Evolutionary conservation across 2,113 vertebrate species (phyloP).

Genomic region (Megalops atlanticus): DNA sequence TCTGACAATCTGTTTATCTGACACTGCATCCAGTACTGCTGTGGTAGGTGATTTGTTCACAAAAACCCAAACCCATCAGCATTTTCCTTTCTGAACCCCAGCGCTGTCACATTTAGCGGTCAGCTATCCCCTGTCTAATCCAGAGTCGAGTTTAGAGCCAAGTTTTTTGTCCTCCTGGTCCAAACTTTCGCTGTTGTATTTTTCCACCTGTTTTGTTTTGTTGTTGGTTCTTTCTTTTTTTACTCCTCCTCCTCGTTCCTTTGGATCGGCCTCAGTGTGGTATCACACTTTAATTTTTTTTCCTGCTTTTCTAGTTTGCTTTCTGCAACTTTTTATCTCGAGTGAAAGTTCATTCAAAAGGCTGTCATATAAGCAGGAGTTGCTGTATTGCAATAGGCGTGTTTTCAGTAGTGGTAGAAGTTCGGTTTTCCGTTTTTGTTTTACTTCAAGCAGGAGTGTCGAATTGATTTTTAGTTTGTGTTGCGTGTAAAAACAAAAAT

Average conservation of each 20-base stretch:
- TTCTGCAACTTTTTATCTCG: slow-evolving; percentile 24
- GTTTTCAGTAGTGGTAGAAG: neutral
- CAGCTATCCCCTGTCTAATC: slow-evolving; percentile 77
- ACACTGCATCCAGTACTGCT: slow-evolving; percentile 92
- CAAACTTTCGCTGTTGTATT: slow-evolving; percentile 72
- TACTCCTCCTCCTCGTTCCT: slow-evolving; percentile 28
- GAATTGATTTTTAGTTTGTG: too few species aligned
- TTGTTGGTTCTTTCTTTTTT: slow-evolving; percentile 5
- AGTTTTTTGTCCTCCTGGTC: slow-evolving; percentile 71
- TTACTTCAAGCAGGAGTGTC: too few species aligned
- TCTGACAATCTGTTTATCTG: slow-evolving; percentile 97
- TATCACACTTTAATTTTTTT: slow-evolving; percentile 12
- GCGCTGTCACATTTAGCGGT: slow-evolving; percentile 80
- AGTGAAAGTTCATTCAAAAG: slow-evolving; percentile 15
- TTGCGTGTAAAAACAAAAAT: slow-evolving; percentile 39
- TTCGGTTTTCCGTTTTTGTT: neutral
- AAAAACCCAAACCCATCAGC: slow-evolving; percentile 92
- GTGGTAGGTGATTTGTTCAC: slow-evolving; percentile 90
- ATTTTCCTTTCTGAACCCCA: slow-evolving; percentile 89
- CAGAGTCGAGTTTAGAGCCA: slow-evolving; percentile 49
- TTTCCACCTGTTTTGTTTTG: slow-evolving; percentile 67
- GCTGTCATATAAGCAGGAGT: neutral
- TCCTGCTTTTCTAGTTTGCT: slow-evolving; percentile 11
- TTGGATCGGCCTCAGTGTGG: slow-evolving; percentile 28
- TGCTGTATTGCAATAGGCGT: neutral